Percentiles rank a stretch among this genome's conserved stretches.
phyloP scores from a whole-genome alignment of 2,888 invertebrate genomes.

The Yponomeuta cagnagella region DNA sequence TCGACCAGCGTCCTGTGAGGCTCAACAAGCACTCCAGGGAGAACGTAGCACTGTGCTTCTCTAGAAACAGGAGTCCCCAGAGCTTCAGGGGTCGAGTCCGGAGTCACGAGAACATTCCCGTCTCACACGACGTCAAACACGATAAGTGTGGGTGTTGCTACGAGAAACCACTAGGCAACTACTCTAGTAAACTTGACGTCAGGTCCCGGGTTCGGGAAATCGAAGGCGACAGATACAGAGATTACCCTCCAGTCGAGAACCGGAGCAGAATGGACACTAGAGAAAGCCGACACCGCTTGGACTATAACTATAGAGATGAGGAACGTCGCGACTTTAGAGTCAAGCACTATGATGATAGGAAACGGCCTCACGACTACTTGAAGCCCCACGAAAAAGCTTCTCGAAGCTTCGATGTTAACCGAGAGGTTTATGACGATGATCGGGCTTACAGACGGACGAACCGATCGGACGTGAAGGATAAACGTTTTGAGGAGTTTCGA shows the following conservation, averaged over 20 bases:
- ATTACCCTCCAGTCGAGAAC: conserved; percentile 33
- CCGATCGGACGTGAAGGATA: conserved; percentile 43
- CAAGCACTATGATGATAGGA: conserved; percentile 41
- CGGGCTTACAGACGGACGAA: conserved; percentile 38
- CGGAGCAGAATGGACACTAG: conserved; percentile 19
- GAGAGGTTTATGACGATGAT: conserved; percentile 41
- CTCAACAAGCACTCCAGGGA: background rate
- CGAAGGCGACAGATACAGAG: conserved; percentile 34
- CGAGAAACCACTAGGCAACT: conserved; percentile 35
- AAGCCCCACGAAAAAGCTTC: conserved; percentile 40
- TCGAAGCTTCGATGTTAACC: conserved; percentile 51
- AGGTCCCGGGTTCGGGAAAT: conserved; percentile 30
- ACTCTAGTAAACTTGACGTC: conserved; percentile 43
- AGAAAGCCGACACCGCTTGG: conserved; percentile 23
- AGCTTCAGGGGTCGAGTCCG: conserved; percentile 20
- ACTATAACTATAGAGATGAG: conserved; percentile 38
- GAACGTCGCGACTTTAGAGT: conserved; percentile 31
- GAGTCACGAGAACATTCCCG: conserved; percentile 32
- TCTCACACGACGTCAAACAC: background rate
- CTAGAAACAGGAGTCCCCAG: conserved; percentile 33
- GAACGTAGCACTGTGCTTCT: background rate
- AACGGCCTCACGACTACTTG: conserved; percentile 29
- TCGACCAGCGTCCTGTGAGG: conserved; percentile 33
- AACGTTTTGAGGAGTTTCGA: conserved; percentile 17
- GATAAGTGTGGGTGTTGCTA: conserved; percentile 26